Conservation (phyloP, 2,797 vertebrate genomes). For the Diplodus puntazzo region DNA sequence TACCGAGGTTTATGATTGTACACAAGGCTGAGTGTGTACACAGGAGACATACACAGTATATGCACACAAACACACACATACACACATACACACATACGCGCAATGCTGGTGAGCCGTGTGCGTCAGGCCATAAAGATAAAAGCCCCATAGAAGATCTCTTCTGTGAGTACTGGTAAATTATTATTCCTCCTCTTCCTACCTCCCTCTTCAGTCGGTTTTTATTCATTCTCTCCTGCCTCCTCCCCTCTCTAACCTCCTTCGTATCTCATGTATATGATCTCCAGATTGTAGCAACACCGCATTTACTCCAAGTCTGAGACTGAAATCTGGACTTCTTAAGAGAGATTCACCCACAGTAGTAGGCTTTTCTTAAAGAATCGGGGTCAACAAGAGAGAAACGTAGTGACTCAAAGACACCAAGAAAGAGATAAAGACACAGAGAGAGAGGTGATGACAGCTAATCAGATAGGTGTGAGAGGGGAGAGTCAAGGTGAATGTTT, state of each 20-base stretch:
- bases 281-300: background rate
- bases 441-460: constrained; percentile 72
- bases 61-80: constrained; percentile 1
- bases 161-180: constrained; percentile 62
- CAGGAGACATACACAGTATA: constrained; percentile 51
- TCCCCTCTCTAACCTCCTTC: constrained; percentile 15
- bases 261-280: constrained; percentile 17
- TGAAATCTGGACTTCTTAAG: constrained; percentile 9
- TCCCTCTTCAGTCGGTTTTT: constrained; percentile 26
- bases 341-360: constrained; percentile 7
- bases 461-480: constrained; percentile 67
- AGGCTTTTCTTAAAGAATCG: background rate
- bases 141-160: constrained; percentile 61
- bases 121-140: constrained; percentile 74
- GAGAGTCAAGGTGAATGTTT: constrained; percentile 59
- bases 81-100: constrained; percentile 15
- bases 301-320: constrained; percentile 7
- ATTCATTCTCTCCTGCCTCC: constrained; percentile 31
- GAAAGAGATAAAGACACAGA: constrained; percentile 28
- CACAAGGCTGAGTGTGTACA: constrained; percentile 47
- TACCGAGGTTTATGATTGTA: constrained; percentile 73
- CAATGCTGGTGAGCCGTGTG: constrained; percentile 53
- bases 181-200: constrained; percentile 60
- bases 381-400: background rate
- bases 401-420: constrained; percentile 3